A percentile compares a stretch with the other conserved stretches of the same genome.
These are phyloP conservation scores for Thereva nobilitata DNA, from an alignment of 2,888 invertebrate species.

Conservation along the genomic window DNA sequence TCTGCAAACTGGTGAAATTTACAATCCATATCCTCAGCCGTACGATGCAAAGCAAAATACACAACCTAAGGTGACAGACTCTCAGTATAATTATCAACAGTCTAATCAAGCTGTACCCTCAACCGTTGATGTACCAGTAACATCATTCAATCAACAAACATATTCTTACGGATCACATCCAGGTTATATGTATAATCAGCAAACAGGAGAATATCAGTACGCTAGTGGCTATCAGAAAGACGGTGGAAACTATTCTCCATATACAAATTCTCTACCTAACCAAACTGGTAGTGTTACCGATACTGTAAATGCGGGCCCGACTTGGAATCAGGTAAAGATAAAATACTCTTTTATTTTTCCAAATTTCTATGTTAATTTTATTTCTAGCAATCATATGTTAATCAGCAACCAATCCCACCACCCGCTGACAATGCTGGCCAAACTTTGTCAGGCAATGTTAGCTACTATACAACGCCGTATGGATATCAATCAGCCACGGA, in stretches of 20 bases:
- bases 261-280: constrained; percentile 47
- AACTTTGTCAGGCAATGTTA: constrained; percentile 38
- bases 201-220: constrained; percentile 65
- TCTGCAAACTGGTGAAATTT: constrained; percentile 28
- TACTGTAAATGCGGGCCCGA: constrained; percentile 30
- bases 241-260: constrained; percentile 44
- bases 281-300: constrained; percentile 40
- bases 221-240: constrained; percentile 64
- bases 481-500: constrained; percentile 49
- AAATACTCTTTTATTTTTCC: not conserved
- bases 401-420: constrained; percentile 17
- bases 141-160: not conserved
- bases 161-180: constrained; percentile 58
- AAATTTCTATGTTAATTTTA: not conserved
- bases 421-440: constrained; percentile 24
- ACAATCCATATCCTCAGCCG: constrained; percentile 28
- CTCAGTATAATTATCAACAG: not conserved
- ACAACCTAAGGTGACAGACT: constrained; percentile 1
- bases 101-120: not conserved
- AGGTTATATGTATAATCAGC: constrained; percentile 64
- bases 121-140: not conserved
- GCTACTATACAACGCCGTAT: constrained; percentile 54
- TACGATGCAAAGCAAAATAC: constrained; percentile 1
- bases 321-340: constrained; percentile 35
- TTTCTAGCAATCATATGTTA: not conserved